Evolutionary conservation across 2,113 vertebrate species (phyloP).

Genomic region (Micromys minutus): DNA sequence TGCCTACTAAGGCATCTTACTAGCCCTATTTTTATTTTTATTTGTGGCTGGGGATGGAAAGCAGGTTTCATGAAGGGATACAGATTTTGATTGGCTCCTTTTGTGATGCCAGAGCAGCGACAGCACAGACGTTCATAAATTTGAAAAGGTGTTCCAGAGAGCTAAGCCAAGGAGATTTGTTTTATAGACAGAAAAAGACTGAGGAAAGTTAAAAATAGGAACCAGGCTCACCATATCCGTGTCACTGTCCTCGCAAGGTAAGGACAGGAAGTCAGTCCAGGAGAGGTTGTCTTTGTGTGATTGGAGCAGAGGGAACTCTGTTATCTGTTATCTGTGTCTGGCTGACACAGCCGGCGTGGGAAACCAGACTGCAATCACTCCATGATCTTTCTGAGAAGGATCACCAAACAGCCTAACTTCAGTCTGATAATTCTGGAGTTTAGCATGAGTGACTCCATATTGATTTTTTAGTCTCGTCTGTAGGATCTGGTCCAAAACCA

Average conservation of each 20-base stretch:
- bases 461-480: neutral
- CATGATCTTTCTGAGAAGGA: neutral
- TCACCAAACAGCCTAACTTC: neutral
- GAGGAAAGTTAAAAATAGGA: neutral
- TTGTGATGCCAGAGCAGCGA: neutral
- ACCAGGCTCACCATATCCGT: neutral
- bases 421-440: neutral
- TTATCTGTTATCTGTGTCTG: neutral
- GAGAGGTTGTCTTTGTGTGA: neutral
- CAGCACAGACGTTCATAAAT: neutral
- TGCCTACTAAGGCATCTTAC: neutral
- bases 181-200: neutral
- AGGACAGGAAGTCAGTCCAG: neutral
- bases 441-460: neutral
- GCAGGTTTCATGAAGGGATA: neutral
- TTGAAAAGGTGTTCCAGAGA: neutral
- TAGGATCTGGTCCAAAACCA: neutral
- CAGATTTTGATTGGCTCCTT: neutral
- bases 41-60: neutral
- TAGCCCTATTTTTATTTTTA: neutral
- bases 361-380: neutral
- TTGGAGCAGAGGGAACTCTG: neutral
- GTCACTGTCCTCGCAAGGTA: neutral
- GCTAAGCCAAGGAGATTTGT: neutral
- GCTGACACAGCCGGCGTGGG: neutral